Evolutionary conservation across 1,140 invertebrate species (phyloP).

Genomic region (Bombus cullumanus): DNA sequence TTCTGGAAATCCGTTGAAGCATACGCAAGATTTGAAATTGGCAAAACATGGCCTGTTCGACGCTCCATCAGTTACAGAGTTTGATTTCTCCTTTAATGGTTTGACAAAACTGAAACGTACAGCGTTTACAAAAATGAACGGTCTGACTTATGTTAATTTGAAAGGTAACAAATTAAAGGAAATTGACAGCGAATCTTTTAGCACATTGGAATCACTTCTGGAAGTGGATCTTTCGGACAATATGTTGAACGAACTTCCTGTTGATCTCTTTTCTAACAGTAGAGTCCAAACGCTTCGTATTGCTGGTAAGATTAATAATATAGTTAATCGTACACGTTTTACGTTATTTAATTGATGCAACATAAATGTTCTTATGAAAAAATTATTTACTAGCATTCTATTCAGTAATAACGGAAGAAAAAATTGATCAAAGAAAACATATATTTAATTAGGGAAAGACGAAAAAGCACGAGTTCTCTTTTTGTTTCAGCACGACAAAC

Average conservation of each 20-base stretch:
- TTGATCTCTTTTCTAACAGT: conserved; percentile 84
- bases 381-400: neutral
- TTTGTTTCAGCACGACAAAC: neutral
- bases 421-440: neutral
- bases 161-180: conserved; percentile 85
- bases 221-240: conserved; percentile 88
- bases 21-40: conserved; percentile 75
- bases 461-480: neutral
- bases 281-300: conserved; percentile 84
- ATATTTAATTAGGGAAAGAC: neutral
- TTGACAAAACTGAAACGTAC: conserved; percentile 84
- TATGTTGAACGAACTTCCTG: conserved; percentile 83
- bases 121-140: conserved; percentile 85
- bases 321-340: neutral
- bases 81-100: conserved; percentile 87
- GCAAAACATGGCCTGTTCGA: conserved; percentile 84
- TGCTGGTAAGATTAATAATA: conserved; percentile 65
- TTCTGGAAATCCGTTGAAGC: conserved; percentile 86
- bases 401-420: neutral
- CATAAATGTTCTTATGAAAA: neutral
- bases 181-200: conserved; percentile 85
- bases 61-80: conserved; percentile 86
- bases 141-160: conserved; percentile 86
- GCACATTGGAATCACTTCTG: conserved; percentile 84
- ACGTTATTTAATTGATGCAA: neutral